phyloP scores from a whole-genome alignment of 2,888 invertebrate species.

The Acleris holmiana region DNA sequence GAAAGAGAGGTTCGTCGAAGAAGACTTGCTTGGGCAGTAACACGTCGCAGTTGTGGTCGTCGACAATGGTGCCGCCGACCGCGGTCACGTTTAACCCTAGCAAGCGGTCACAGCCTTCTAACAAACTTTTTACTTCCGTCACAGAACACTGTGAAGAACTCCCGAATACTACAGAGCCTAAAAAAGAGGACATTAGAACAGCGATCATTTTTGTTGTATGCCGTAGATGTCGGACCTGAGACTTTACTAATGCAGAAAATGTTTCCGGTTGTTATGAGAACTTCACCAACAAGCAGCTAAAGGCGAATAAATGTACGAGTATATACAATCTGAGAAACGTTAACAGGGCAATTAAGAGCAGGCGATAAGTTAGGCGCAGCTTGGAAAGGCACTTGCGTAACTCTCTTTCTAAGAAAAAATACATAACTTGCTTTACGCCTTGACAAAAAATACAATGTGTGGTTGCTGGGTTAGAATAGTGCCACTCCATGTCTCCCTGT shows the following conservation, averaged over 20 bases:
- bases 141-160: conserved; percentile 56
- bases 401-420: too few species aligned
- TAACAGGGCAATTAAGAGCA: conserved; percentile 13
- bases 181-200: conserved; percentile 35
- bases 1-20: conserved; percentile 73
- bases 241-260: conserved; percentile 15
- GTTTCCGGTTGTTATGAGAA: conserved; percentile 25
- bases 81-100: conserved; percentile 71
- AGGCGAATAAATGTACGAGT: conserved; percentile 11
- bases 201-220: conserved; percentile 14
- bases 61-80: conserved; percentile 73
- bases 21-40: conserved; percentile 77
- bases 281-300: conserved; percentile 5
- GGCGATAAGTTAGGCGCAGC: conserved; percentile 8
- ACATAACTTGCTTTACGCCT: too few species aligned
- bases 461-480: too few species aligned
- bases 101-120: conserved; percentile 72
- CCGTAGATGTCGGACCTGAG: not conserved
- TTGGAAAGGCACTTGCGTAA: conserved; percentile 1
- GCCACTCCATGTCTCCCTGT: too few species aligned
- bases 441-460: too few species aligned
- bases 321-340: conserved; percentile 19
- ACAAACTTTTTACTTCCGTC: conserved; percentile 66
- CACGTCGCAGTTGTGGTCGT: conserved; percentile 78
- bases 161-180: conserved; percentile 42